phyloP scores from a whole-genome alignment of 2,888 invertebrate species.

The Tipula confusa region DNA sequence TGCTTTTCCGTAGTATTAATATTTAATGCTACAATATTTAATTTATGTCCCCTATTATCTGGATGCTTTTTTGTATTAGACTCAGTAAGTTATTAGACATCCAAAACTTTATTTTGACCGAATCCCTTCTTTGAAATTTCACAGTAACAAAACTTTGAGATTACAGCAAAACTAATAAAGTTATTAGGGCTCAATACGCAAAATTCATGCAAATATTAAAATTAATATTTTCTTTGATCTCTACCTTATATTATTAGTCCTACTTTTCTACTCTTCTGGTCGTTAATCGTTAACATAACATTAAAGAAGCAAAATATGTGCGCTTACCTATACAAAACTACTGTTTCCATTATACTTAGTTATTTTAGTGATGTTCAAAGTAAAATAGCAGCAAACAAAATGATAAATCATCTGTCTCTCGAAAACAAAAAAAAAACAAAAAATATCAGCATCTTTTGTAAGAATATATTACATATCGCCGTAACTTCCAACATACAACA shows the following conservation, averaged over 20 bases:
- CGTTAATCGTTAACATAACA: not conserved
- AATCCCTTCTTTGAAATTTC: too few relatives aligned
- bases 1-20: too few relatives aligned
- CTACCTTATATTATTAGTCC: not conserved
- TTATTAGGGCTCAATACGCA: too few relatives aligned
- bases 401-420: constrained; percentile 20
- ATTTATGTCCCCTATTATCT: too few relatives aligned
- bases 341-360: not conserved
- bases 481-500: not conserved
- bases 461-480: not conserved
- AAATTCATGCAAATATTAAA: too few relatives aligned
- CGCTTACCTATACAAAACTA: not conserved
- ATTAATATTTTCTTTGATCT: not conserved
- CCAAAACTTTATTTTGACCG: too few relatives aligned
- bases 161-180: too few relatives aligned
- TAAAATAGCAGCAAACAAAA: not conserved
- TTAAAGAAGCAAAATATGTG: not conserved
- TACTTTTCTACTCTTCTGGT: not conserved
- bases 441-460: not conserved
- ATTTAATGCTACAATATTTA: too few relatives aligned
- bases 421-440: not conserved
- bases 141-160: too few relatives aligned
- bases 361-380: not conserved
- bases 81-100: too few relatives aligned
- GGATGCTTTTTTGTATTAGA: too few relatives aligned